phyloP scores from a whole-genome alignment of 2,888 invertebrate genomes.

The Sesamia inferens region DNA sequence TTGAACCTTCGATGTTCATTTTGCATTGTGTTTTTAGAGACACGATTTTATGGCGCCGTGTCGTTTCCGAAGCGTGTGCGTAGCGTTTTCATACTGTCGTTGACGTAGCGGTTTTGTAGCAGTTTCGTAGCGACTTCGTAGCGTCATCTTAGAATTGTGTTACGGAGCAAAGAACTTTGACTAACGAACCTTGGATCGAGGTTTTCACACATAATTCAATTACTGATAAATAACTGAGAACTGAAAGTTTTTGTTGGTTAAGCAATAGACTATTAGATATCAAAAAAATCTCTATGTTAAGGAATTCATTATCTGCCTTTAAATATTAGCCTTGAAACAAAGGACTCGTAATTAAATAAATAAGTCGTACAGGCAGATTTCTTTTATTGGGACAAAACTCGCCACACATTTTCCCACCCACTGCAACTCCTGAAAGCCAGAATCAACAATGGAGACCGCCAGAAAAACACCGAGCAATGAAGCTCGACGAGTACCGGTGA shows the following conservation, averaged over 20 bases:
- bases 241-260: background rate
- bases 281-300: background rate
- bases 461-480: too few species aligned
- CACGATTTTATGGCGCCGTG: background rate
- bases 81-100: background rate
- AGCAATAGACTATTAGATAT: background rate
- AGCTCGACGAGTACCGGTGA: too few species aligned
- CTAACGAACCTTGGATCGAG: background rate
- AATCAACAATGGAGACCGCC: too few species aligned
- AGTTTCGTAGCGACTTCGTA: background rate
- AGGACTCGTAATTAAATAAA: background rate
- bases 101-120: background rate
- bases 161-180: background rate
- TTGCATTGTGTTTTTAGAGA: slow-evolving; percentile 6
- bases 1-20: slow-evolving; percentile 6
- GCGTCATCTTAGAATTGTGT: background rate
- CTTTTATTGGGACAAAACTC: too few species aligned
- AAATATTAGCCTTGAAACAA: background rate
- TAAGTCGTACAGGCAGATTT: background rate
- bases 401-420: too few species aligned
- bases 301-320: background rate
- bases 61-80: background rate
- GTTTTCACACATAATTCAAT: background rate
- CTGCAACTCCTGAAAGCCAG: too few species aligned
- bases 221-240: background rate